Conservation (phyloP, 2,888 invertebrate species). For the Gortyna flavago region DNA sequence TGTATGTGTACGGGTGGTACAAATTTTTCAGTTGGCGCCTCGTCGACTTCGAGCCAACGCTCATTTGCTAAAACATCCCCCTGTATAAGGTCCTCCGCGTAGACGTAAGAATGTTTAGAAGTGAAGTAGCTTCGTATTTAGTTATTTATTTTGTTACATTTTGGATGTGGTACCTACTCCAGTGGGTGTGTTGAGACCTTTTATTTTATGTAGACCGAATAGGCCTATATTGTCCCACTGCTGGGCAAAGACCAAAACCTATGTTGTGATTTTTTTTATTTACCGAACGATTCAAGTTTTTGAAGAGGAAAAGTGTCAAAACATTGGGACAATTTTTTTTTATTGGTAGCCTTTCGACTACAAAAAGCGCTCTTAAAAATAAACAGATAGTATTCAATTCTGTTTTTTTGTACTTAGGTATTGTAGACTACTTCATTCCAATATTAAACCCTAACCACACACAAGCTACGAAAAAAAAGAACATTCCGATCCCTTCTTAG, state of each 20-base stretch:
- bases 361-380: background rate
- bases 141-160: constrained; percentile 31
- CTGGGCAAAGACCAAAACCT: background rate
- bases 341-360: background rate
- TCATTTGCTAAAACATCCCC: constrained; percentile 87
- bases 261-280: background rate
- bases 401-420: background rate
- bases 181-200: background rate
- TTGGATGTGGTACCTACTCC: background rate
- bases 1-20: constrained; percentile 68
- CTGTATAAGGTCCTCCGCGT: constrained; percentile 67
- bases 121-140: constrained; percentile 42
- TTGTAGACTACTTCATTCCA: background rate
- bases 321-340: too few species aligned
- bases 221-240: background rate
- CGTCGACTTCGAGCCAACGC: constrained; percentile 77
- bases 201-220: background rate
- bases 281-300: background rate
- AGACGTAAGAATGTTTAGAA: constrained; percentile 71
- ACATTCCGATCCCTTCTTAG: constrained; percentile 61
- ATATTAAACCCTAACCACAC: background rate
- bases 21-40: constrained; percentile 78
- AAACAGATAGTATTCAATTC: background rate
- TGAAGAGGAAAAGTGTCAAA: background rate
- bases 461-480: background rate